Evolutionary conservation across 1,140 invertebrate species (phyloP), one percentile per base, ranked within the genome.

Genomic region (Belonocnema kinseyi): DNA sequence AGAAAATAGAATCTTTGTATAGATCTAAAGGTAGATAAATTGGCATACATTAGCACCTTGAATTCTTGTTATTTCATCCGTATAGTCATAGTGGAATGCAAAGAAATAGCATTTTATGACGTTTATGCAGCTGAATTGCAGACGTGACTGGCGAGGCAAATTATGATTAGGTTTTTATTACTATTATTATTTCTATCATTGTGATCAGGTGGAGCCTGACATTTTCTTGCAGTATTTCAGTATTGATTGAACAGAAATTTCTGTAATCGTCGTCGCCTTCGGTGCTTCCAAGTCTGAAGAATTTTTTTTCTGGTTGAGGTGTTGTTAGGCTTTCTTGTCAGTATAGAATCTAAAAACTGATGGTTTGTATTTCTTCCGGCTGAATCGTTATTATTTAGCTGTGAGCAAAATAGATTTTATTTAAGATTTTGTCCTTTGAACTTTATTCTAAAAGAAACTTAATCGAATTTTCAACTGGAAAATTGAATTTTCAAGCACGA

Each of bases 21-120:
- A 61, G 33, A 61, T 61, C 21, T 46, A 46, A 3, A 6, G 58
- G 21, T 61, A 40, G 58, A 66, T 66, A 40, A 66, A 66, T 66
- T 26, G 33, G 26, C 26, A 66, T 66, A 33, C 8, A 66, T 66
- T 66, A 66, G 58, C 26, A 33, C 13, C 58, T 66, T 66, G 21
- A 66, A 66, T 66, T 66, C 58, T 66, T 66, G 58, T 66, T 40
- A 66, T 40, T 66, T 66, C 58, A 66, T 66, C 58, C 58, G 58
- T 66, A 26, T 14, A 26, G 26, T 19, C 26, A 13, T 26, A 26
- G 21, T 21, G 19, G 58, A 61, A 61, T 61, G 58, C 58, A 61
- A 33, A 61, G 58, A 61, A 54, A 54, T 0, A 46, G 12, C 21
- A 61, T 61, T 61, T 61, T 61, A 16, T 33, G 58, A 61, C 58